These are phyloP conservation scores for Hemiprocne comata DNA, from an alignment of 2,113 vertebrate genomes.

Conservation along the genomic window DNA sequence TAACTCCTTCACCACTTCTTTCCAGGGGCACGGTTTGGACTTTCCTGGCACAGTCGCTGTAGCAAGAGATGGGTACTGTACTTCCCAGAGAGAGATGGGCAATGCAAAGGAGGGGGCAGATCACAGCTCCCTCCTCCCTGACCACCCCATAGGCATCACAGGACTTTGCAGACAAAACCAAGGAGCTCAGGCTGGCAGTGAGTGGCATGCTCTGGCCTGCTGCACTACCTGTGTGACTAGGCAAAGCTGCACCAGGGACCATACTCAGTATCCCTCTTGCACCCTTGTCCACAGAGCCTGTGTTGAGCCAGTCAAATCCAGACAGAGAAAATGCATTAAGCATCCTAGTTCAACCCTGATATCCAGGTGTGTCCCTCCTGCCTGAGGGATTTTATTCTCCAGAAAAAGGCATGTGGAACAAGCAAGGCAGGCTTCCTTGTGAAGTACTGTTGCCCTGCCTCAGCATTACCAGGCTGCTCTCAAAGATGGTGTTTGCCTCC, in stretches of 20 bases:
- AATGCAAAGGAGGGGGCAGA: neutral
- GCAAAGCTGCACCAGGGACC: neutral
- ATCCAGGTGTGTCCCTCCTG: neutral
- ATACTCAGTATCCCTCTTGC: neutral
- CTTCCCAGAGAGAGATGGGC: neutral
- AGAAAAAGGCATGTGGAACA: neutral
- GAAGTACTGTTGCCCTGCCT: neutral
- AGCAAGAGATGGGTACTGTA: neutral
- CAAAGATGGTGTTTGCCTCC: neutral
- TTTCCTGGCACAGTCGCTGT: neutral
- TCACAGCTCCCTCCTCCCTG: neutral
- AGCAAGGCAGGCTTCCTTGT: neutral
- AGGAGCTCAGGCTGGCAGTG: neutral
- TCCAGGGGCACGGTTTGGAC: neutral
- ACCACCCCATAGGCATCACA: neutral
- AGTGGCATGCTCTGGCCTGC: neutral
- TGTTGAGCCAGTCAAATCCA: neutral
- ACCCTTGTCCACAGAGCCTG: neutral
- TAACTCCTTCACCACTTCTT: neutral
- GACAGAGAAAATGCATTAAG: neutral
- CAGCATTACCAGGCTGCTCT: neutral
- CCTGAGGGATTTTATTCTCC: neutral
- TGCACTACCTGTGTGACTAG: rapidly evolving
- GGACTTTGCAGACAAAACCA: neutral
- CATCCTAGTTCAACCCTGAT: neutral